Evolutionary conservation across 2,888 invertebrate species (phyloP).

Genomic region (Crematogaster levior): DNA sequence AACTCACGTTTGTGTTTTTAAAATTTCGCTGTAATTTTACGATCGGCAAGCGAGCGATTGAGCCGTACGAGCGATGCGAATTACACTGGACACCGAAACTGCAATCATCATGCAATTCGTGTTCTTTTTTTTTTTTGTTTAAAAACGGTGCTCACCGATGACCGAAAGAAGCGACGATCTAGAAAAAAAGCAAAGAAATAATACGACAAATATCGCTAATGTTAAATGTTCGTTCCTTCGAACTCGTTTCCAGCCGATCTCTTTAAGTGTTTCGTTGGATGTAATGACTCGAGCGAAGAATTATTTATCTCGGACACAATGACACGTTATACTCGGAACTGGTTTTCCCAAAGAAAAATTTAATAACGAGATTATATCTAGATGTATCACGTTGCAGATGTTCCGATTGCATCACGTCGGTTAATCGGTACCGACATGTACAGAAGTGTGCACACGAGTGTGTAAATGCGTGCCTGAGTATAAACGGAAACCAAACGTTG

Average conservation of each 20-base stretch:
- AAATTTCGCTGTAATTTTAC: conserved; percentile 30
- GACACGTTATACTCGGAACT: not conserved
- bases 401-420: not conserved
- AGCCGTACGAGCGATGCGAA: not conserved
- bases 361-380: conserved; percentile 16
- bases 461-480: conserved; percentile 65
- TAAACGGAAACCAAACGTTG: conserved; percentile 81
- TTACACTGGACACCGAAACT: conserved; percentile 15
- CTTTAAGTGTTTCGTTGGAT: not conserved
- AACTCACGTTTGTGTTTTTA: conserved; percentile 33
- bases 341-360: conserved; percentile 19
- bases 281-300: conserved; percentile 5
- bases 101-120: not conserved
- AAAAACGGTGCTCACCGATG: not conserved
- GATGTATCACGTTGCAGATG: not conserved
- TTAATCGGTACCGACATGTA: not conserved
- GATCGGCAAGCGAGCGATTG: not conserved
- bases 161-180: not conserved
- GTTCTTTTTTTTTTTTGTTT: not conserved
- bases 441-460: conserved; percentile 16
- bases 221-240: not conserved
- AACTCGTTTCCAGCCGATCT: not conserved
- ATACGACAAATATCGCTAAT: not conserved
- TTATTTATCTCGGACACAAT: conserved; percentile 9
- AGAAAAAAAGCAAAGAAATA: not conserved